These are phyloP conservation scores for Tanytarsus gracilentus DNA, from an alignment of 2,888 invertebrate species.

Conservation along the genomic window DNA sequence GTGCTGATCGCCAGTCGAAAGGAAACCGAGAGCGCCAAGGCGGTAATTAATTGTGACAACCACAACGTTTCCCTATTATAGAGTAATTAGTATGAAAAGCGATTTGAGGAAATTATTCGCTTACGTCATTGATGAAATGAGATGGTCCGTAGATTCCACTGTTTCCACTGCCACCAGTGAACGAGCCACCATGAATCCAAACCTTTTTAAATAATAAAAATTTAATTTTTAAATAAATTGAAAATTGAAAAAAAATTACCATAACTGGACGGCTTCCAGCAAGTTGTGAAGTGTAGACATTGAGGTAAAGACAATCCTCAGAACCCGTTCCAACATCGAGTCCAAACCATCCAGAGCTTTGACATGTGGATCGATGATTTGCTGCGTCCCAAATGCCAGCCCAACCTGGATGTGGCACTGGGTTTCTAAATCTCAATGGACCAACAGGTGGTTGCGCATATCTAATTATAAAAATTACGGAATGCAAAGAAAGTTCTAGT, in stretches of 20 bases:
- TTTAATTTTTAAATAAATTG: neutral
- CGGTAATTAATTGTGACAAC: slow-evolving; percentile 31
- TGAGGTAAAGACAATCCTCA: slow-evolving; percentile 31
- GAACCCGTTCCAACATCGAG: slow-evolving; percentile 22
- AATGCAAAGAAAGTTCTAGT: neutral
- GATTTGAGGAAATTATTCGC: too few relatives aligned
- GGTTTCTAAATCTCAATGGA: slow-evolving; percentile 28
- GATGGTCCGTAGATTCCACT: slow-evolving; percentile 30
- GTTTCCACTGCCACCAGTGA: slow-evolving; percentile 28
- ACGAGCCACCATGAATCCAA: slow-evolving; percentile 31
- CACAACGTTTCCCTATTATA: slow-evolving; percentile 29
- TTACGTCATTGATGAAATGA: slow-evolving; percentile 28
- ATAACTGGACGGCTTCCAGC: slow-evolving; percentile 29
- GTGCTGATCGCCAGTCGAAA: slow-evolving; percentile 57
- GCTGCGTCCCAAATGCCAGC: slow-evolving; percentile 28
- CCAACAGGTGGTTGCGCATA: slow-evolving; percentile 29
- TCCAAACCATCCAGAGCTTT: slow-evolving; percentile 15
- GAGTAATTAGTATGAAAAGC: too few relatives aligned
- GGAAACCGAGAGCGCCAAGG: slow-evolving; percentile 49
- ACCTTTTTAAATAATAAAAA: neutral
- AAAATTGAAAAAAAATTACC: neutral
- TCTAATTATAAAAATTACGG: neutral
- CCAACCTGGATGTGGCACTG: slow-evolving; percentile 30
- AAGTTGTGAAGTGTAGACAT: slow-evolving; percentile 30
- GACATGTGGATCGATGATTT: slow-evolving; percentile 21